phyloP scores from a whole-genome alignment of 2,113 vertebrate genomes.

The Salvator merianae region DNA sequence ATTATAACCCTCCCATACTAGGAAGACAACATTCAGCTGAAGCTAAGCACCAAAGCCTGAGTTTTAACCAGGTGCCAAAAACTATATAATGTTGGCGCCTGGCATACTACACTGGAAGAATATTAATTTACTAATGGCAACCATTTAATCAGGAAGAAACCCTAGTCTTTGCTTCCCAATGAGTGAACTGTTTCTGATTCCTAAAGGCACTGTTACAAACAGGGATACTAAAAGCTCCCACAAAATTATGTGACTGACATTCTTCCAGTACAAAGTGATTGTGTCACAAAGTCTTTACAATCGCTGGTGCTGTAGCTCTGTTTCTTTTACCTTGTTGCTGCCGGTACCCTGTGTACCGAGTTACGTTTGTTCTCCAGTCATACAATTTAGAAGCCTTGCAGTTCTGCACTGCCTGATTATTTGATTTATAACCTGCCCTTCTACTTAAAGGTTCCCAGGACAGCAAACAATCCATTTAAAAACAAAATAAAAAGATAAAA shows the following conservation, averaged over 20 bases:
- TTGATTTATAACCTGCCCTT: background rate
- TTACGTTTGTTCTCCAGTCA: background rate
- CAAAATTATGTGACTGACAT: background rate
- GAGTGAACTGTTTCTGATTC: background rate
- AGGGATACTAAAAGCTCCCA: background rate
- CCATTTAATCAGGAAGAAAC: background rate
- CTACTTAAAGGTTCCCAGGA: too few relatives aligned
- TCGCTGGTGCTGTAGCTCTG: background rate
- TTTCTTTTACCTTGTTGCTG: background rate
- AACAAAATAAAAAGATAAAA: too few relatives aligned
- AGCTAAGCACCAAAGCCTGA: too few relatives aligned
- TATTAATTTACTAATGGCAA: background rate
- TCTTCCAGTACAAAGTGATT: background rate
- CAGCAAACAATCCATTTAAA: too few relatives aligned
- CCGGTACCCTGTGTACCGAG: background rate
- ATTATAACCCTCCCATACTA: too few relatives aligned
- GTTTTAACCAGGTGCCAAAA: background rate
- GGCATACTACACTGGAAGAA: background rate
- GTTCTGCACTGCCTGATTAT: background rate
- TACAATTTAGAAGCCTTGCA: background rate
- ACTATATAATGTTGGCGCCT: too few relatives aligned
- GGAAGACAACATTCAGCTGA: too few relatives aligned
- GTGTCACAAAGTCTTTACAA: background rate
- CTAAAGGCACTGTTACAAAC: background rate
- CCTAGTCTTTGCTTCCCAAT: background rate